Evolutionary conservation across 2,888 invertebrate species (phyloP), one percentile per base, ranked within the genome.

Genomic region (Nipponacmea schrenckii): DNA sequence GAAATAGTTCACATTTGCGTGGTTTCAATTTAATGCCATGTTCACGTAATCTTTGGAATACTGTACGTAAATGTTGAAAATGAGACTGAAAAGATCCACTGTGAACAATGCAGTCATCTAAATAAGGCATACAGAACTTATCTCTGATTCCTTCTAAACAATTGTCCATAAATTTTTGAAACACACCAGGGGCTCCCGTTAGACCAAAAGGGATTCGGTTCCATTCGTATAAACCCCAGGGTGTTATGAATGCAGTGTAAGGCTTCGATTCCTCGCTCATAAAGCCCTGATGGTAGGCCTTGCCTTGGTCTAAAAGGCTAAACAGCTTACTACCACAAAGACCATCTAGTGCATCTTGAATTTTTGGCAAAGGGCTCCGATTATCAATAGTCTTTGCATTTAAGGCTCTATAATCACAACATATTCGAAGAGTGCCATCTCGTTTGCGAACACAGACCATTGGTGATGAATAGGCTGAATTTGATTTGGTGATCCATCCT

Each of bases 11-110:
- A 46, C 73, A 71, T 68, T 71, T 74, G 31, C 31, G 44, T 10
- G 69, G 66, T 65, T 74, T 74, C 5, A 74, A 62, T 31, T 71
- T 74, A 15, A 71, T 56, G 20, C 62, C 62, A 17, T 68, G 71
- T 17, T 15, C 17, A 20, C 20, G n/a, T 14, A 68, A 65, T 15
- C 67, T 45, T 14, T 44, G 31, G 62, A 74, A 69, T 15, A 68
- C 71, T 24, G n/a, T 20, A n/a, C 39, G 27, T 20, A 72, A 45
- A 20, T 69, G 63, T 17, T 39, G 56, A 8, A 72, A 14, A 48
- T 67, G 48, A 24, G 50, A 44, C 45, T 67, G 20, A 20, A 67
- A 48, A 20, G n/a, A 24, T 17, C 31, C 12, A 12, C 31, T 24
- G 26, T 24, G 27, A 44, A 48, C 48, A 48, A 67, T 48, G 14